A percentile compares a stretch with the other conserved stretches of the same genome.
Conservation (phyloP, 2,113 vertebrate species). For the Salvator merianae region DNA sequence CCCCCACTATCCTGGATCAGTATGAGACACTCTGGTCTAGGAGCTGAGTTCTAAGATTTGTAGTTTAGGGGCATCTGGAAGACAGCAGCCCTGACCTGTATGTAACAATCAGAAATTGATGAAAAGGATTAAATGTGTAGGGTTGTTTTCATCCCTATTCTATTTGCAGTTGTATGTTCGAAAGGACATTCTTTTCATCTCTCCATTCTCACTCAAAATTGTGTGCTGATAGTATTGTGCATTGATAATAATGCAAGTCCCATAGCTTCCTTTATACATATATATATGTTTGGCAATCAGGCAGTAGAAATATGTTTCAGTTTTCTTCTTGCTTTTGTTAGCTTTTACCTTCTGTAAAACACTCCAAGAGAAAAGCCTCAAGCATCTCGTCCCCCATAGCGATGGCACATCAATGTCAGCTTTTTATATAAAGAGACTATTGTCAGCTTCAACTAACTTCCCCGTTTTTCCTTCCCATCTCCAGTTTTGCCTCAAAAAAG, state of each 20-base stretch:
- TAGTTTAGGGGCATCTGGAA: too few relatives aligned
- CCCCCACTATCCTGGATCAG: too few relatives aligned
- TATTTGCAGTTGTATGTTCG: neutral
- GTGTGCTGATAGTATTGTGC: neutral
- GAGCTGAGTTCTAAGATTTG: too few relatives aligned
- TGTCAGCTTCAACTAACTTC: constrained; percentile 52
- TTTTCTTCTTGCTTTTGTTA: constrained; percentile 49
- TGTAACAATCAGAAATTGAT: too few relatives aligned
- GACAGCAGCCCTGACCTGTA: too few relatives aligned
- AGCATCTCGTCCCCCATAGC: neutral
- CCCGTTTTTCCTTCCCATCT: constrained; percentile 19
- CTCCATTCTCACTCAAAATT: neutral
- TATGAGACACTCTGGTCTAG: too few relatives aligned
- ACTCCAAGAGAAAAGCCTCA: constrained; percentile 19
- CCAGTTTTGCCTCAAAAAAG: constrained; percentile 24
- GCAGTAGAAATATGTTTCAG: constrained; percentile 36
- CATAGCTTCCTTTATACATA: constrained; percentile 27
- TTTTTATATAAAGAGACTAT: constrained; percentile 45
- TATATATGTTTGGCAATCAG: constrained; percentile 37
- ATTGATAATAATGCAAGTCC: constrained; percentile 29
- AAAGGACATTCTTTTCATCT: neutral
- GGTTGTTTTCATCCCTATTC: neutral
- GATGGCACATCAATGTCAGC: constrained; percentile 42
- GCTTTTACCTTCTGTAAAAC: constrained; percentile 1
- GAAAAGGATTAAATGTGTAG: too few relatives aligned